Base-by-base conservation (phyloP, 2,888 invertebrate genomes). In the Ormyrus labotus region DNA sequence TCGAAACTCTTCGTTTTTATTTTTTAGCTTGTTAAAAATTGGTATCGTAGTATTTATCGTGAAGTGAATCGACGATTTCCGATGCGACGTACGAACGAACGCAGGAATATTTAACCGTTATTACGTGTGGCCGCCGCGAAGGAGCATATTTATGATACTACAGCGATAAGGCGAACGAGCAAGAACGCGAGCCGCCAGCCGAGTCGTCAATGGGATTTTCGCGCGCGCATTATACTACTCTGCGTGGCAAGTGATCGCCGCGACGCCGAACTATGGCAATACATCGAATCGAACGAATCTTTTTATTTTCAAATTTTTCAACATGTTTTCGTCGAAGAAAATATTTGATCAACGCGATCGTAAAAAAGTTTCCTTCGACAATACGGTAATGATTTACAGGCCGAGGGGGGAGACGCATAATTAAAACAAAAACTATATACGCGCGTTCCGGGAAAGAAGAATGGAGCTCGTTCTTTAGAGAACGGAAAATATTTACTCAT, bases 121-220 rank as follows among this genome's bases (percentile, higher is more conserved):
- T 63, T 73, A 64, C 19, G 55, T 68, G 53, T 63, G 48, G 61
- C 45, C 48, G 65, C 19, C 60, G 68, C 68, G 75, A 34, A 68
- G 68, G 75, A 68, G 68, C 63, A 55, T 77, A 48, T 77, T 63
- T 77, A 70, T 58, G 77, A 77, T 77, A 70, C 50, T 77, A 64
- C 9, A 10, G 70, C 58, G 77, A 77, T 77, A 77, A 77, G 50
- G 67, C 68, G 58, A 13, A 34, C 10, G 70, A 57, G 53, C 51
- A 63, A 63, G 61, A 48, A 47, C 65, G 58, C 45, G 19, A 48
- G 19, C 5, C 51, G 53, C 53, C 19, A 53, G 51, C 19, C 19
- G 19, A 47, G 61, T 69, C 68, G 68, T 69, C 68, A 68, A 76
- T 76, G 75, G 61, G 68, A 69, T 76, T 76, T 67, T 76, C 19